A percentile compares a stretch with the other conserved stretches of the same genome.
Conservation (phyloP, 1,140 invertebrate genomes). For the Zaprionus kolodkinae region DNA sequence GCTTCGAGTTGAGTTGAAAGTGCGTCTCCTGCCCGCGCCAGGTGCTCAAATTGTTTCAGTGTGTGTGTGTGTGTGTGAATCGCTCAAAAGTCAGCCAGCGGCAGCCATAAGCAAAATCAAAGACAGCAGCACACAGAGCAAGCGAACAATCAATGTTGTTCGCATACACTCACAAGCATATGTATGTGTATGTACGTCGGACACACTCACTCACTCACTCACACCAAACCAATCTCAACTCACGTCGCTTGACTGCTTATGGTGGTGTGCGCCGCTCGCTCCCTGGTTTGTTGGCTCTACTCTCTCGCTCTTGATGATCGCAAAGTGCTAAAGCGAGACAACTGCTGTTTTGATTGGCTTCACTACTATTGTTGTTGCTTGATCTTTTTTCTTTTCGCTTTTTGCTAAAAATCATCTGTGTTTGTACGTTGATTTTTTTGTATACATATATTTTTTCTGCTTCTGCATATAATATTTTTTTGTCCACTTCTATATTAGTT, state of each 20-base stretch:
- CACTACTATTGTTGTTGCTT: conserved; percentile 64
- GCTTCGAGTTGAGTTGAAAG: conserved; percentile 59
- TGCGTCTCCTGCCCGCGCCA: conserved; percentile 76
- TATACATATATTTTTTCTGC: conserved; percentile 57
- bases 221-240: conserved; percentile 52
- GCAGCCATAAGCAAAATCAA: conserved; percentile 73
- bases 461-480: conserved; percentile 76
- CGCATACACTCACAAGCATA: conserved; percentile 14
- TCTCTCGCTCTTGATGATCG: conserved; percentile 53
- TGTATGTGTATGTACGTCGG: conserved; percentile 1
- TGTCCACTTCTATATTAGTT: conserved; percentile 71
- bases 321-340: conserved; percentile 70
- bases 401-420: conserved; percentile 83
- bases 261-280: conserved; percentile 49
- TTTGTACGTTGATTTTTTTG: conserved; percentile 74
- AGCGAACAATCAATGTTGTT: conserved; percentile 69
- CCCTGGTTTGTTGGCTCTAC: conserved; percentile 49
- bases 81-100: conserved; percentile 69
- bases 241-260: conserved; percentile 76
- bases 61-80: conserved; percentile 47
- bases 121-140: conserved; percentile 51
- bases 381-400: conserved; percentile 77
- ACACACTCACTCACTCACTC: conserved; percentile 33
- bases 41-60: conserved; percentile 60
- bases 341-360: conserved; percentile 82